Evolutionary conservation across 2,888 invertebrate species (phyloP).

Genomic region (Tribolium freemani): DNA sequence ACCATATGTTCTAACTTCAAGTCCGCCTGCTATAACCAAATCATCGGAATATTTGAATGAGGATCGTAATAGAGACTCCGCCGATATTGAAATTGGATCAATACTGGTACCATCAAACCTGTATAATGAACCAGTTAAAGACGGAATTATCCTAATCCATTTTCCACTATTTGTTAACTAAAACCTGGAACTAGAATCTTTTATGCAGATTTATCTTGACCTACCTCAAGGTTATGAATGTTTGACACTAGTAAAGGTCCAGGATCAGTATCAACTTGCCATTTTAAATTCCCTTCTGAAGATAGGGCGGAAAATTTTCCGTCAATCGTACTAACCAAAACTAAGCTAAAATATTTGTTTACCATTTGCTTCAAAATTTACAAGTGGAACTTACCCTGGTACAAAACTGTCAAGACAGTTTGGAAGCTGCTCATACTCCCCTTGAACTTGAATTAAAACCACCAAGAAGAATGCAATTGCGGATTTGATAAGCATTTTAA

Average conservation of each 20-base stretch:
- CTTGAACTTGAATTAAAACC: neutral
- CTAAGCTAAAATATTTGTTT: constrained; percentile 71
- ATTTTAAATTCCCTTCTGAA: constrained; percentile 78
- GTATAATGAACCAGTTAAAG: constrained; percentile 91
- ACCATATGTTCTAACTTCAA: constrained; percentile 89
- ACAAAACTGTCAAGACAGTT: constrained; percentile 13
- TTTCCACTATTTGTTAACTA: constrained; percentile 87
- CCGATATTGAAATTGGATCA: constrained; percentile 88
- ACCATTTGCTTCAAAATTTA: neutral
- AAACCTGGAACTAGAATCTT: neutral
- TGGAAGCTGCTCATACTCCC: constrained; percentile 13
- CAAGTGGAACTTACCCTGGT: constrained; percentile 7
- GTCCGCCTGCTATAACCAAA: constrained; percentile 89
- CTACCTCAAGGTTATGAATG: constrained; percentile 88
- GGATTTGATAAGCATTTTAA: neutral
- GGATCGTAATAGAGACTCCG: constrained; percentile 88
- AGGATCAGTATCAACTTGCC: constrained; percentile 84
- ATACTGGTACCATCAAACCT: constrained; percentile 91
- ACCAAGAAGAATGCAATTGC: neutral
- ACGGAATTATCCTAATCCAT: constrained; percentile 92
- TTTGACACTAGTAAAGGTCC: constrained; percentile 88
- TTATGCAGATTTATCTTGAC: constrained; percentile 1
- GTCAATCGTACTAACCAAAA: constrained; percentile 92
- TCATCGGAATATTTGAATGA: constrained; percentile 90
- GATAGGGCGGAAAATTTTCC: constrained; percentile 88